These are phyloP conservation scores for Harpalus rubripes DNA, from an alignment of 2,888 invertebrate species.

Conservation along the genomic window DNA sequence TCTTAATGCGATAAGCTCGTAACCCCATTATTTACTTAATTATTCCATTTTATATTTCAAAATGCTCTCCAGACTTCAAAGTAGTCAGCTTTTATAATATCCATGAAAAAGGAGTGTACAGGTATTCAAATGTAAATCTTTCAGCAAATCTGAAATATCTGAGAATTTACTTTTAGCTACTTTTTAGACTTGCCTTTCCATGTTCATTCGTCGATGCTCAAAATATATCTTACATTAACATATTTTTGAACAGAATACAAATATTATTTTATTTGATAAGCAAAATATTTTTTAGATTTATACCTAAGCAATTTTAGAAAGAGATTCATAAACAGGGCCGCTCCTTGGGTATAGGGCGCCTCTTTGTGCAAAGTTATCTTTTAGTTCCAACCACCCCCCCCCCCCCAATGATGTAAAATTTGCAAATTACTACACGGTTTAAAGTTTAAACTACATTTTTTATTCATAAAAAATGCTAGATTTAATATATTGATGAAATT, in stretches of 20 bases:
- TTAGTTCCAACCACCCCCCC: too few relatives aligned
- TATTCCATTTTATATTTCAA: slow-evolving; percentile 37
- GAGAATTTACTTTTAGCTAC: slow-evolving; percentile 30
- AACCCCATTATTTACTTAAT: slow-evolving; percentile 28
- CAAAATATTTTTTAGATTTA: not conserved
- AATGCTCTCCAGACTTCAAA: slow-evolving; percentile 13
- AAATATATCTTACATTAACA: slow-evolving; percentile 50
- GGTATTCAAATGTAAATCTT: slow-evolving; percentile 52
- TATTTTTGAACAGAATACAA: slow-evolving; percentile 48
- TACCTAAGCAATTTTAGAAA: not conserved
- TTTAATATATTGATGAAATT: too few relatives aligned
- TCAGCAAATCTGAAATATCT: slow-evolving; percentile 39
- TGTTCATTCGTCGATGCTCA: slow-evolving; percentile 46
- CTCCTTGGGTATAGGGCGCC: too few relatives aligned
- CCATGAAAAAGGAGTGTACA: slow-evolving; percentile 12
- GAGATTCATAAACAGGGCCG: too few relatives aligned
- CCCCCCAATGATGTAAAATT: too few relatives aligned
- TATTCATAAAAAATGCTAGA: too few relatives aligned
- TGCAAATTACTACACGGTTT: too few relatives aligned
- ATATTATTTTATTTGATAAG: slow-evolving; percentile 32
- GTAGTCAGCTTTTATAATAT: slow-evolving; percentile 27
- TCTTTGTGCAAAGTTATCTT: too few relatives aligned
- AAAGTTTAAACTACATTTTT: too few relatives aligned
- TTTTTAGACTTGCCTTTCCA: slow-evolving; percentile 22
- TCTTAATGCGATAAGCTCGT: slow-evolving; percentile 8